A percentile compares a stretch with the other conserved stretches of the same genome.
Conservation (phyloP, 2,797 vertebrate species). For the Oreochromis mossambicus region DNA sequence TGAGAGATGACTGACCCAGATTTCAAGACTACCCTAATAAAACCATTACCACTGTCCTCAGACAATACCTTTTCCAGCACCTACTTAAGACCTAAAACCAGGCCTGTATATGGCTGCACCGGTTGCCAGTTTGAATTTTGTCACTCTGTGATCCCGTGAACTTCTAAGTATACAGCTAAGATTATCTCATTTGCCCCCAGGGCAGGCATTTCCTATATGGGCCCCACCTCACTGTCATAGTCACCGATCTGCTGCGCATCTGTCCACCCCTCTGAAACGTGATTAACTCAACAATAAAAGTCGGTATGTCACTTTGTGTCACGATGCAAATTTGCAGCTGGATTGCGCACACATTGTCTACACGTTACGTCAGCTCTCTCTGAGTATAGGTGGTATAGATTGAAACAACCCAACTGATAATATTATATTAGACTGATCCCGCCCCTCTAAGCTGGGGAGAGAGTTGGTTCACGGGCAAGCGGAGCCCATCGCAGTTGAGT, state of each 20-base stretch:
- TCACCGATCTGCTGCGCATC: background rate
- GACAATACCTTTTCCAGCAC: slow-evolving; percentile 46
- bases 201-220: slow-evolving; percentile 51
- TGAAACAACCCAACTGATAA: background rate
- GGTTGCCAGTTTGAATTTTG: slow-evolving; percentile 53
- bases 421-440: slow-evolving; percentile 49
- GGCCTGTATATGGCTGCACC: slow-evolving; percentile 2
- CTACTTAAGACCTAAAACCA: slow-evolving; percentile 36
- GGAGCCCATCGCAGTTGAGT: slow-evolving; percentile 53
- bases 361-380: background rate
- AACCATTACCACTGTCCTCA: slow-evolving; percentile 44
- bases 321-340: background rate
- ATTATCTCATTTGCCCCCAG: slow-evolving; percentile 47
- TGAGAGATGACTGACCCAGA: background rate
- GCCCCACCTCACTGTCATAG: slow-evolving; percentile 49
- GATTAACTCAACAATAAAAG: background rate
- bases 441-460: slow-evolving; percentile 62
- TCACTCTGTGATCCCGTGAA: slow-evolving; percentile 53
- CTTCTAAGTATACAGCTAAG: slow-evolving; percentile 44
- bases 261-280: background rate
- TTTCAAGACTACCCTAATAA: slow-evolving; percentile 25
- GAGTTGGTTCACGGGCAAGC: slow-evolving; percentile 55
- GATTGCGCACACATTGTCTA: background rate
- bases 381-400: background rate
- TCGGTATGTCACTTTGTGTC: background rate